Evolutionary conservation across 2,113 vertebrate genomes (phyloP).

Genomic region (Stegostoma tigrinum): DNA sequence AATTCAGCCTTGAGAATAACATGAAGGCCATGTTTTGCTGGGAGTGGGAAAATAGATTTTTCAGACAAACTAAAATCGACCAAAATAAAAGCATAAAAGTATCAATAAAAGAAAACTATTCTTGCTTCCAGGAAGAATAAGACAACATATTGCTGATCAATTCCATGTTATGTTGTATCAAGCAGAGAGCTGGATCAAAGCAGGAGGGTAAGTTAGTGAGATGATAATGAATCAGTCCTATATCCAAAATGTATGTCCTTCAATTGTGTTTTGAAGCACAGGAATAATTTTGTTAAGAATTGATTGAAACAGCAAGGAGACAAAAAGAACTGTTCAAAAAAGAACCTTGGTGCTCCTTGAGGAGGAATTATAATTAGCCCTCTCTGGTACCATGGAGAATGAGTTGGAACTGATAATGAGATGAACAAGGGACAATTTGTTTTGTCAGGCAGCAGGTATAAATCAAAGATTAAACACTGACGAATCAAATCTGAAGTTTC

Average conservation of each 20-base stretch:
- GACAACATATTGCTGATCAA: background rate
- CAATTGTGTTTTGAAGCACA: background rate
- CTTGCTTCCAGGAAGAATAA: background rate
- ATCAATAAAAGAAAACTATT: background rate
- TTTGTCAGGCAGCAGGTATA: background rate
- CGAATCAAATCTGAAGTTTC: background rate
- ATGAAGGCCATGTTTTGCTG: background rate
- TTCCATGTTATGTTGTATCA: background rate
- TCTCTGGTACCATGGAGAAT: background rate
- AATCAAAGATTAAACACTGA: background rate
- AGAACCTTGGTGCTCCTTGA: background rate
- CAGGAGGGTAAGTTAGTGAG: background rate
- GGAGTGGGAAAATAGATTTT: background rate
- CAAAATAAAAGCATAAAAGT: background rate
- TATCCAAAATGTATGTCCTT: background rate
- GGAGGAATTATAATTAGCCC: background rate
- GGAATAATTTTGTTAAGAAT: background rate
- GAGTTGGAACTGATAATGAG: background rate
- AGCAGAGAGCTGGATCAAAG: background rate
- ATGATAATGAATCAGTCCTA: background rate
- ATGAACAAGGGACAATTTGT: background rate
- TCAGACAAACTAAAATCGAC: background rate
- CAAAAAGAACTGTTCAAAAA: background rate
- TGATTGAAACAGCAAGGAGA: background rate
- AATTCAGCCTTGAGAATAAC: background rate